Percentiles rank a stretch among this genome's conserved stretches.
These are phyloP conservation scores for Motacilla tschutschensis DNA, from an alignment of 2,113 vertebrate species.

Conservation along the genomic window DNA sequence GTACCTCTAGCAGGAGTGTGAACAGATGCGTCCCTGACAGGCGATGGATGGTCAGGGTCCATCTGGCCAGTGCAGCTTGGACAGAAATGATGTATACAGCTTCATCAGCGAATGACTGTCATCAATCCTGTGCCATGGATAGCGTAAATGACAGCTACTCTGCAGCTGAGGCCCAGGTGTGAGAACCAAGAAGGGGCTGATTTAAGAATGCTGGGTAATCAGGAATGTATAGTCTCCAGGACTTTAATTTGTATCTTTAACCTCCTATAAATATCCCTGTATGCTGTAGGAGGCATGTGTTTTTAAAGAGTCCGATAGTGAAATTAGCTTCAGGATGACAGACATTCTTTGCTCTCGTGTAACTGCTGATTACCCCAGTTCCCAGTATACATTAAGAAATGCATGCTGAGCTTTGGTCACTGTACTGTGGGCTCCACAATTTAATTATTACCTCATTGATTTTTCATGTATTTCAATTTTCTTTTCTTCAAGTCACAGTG, in stretches of 20 bases:
- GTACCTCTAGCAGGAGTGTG: slow-evolving; percentile 95
- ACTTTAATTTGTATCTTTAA: slow-evolving; percentile 89
- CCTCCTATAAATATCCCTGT: slow-evolving; percentile 86
- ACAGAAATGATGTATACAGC: slow-evolving; percentile 99
- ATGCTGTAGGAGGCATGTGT: slow-evolving; percentile 74
- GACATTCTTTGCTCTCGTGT: slow-evolving; percentile 65
- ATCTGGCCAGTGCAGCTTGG: slow-evolving; percentile 98
- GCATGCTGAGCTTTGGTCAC: slow-evolving; percentile 62
- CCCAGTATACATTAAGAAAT: slow-evolving; percentile 68
- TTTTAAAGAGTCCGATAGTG: slow-evolving; percentile 71
- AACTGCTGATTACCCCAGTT: slow-evolving; percentile 66
- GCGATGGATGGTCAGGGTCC: slow-evolving; percentile 99
- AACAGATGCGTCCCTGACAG: slow-evolving; percentile 99
- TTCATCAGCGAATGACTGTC: slow-evolving; percentile 99
- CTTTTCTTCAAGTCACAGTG: slow-evolving; percentile 67
- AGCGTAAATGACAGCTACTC: slow-evolving; percentile 92
- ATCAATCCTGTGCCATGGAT: slow-evolving; percentile 94
- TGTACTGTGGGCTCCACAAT: slow-evolving; percentile 59
- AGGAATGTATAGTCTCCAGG: slow-evolving; percentile 80
- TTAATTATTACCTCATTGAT: slow-evolving; percentile 84
- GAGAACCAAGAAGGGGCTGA: slow-evolving; percentile 81
- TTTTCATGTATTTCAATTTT: slow-evolving; percentile 84
- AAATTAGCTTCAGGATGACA: slow-evolving; percentile 74
- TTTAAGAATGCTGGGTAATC: slow-evolving; percentile 95
- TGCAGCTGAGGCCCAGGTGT: slow-evolving; percentile 95